Base-by-base conservation (phyloP, 2,888 invertebrate species). In the Netelia fuscicornis region DNA sequence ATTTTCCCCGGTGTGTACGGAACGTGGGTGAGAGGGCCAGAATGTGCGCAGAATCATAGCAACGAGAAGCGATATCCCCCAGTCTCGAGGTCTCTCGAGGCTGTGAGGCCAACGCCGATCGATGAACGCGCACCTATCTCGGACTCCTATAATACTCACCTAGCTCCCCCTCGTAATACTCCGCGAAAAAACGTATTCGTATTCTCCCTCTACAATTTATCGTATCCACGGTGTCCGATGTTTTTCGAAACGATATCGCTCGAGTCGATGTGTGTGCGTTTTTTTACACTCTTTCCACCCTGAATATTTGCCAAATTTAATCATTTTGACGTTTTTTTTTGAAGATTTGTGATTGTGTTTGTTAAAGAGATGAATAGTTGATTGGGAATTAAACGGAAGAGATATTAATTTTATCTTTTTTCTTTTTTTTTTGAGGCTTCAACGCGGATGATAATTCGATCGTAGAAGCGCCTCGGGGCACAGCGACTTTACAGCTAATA, bases 11-110 rank as follows among this genome's bases (percentile, higher is more conserved):
- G 52, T 64, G 52, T 58, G 52, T 25, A 67, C 20, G 77, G 54
- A 80, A 80, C 67, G 52, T 80, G 72, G 72, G 80, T 80, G 71
- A 81, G 72, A 80, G 80, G 30, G 23, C 42, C 70, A 37, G 25
- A 52, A n/a, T 72, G 54, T 84, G 84, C 84, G 84, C 84, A 84
- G 72, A 81, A 84, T 84, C 81, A 17, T 37, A 62, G 37, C 17
- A 65, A 60, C 76, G 48, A 68, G 25, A 17, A 2, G 30, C 44
- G 60, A 20, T 42, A 56, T 60, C 20, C 70, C 56, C 23, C 2
- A 1, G 1, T 37, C 42, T 25, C 52, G 70, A 42, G 60, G 60
- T 37, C 37, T 56, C 71, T 76, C 23, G 65, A 54, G 65, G 42
- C 52, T 62, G 37, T 54, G 70, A 60, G 78, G 64, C 71, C 54